Evolutionary conservation across 2,797 vertebrate genomes (phyloP).

Genomic region (Myoxocephalus aenaeus): DNA sequence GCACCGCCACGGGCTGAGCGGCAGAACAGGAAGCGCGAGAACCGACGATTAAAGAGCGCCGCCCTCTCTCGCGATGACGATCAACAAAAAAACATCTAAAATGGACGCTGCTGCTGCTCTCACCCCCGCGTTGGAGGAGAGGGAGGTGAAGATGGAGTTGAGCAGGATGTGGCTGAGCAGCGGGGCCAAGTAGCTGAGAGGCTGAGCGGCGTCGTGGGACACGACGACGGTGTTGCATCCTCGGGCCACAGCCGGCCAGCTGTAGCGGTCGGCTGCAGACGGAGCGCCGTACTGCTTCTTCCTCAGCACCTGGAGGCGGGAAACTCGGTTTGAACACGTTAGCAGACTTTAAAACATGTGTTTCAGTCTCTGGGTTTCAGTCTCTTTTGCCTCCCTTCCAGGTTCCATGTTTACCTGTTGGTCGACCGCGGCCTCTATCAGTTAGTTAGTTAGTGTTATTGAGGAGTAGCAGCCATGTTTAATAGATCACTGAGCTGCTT

Average conservation of each 20-base stretch:
- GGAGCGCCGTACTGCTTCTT: constrained; percentile 71
- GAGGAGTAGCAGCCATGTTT: no score
- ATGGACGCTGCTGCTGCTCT: constrained; percentile 42
- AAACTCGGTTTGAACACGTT: no score
- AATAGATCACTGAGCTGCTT: no score
- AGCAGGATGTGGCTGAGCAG: constrained; percentile 87
- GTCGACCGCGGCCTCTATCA: no score
- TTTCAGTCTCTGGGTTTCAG: no score
- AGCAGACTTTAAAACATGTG: no score
- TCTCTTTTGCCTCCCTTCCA: no score
- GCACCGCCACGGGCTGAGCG: constrained; percentile 89
- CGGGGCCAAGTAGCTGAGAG: constrained; percentile 88
- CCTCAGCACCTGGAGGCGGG: constrained; percentile 81
- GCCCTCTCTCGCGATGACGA: no score
- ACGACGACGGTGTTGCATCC: constrained; percentile 88
- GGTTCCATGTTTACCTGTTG: no score
- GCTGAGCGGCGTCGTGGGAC: constrained; percentile 82
- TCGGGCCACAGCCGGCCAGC: constrained; percentile 89
- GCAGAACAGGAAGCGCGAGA: background rate
- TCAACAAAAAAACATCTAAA: background rate
- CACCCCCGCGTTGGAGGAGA: constrained; percentile 84
- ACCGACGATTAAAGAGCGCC: no score
- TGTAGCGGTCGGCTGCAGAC: constrained; percentile 84
- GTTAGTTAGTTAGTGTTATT: no score
- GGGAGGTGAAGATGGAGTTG: constrained; percentile 70